Conservation (phyloP, 1,140 invertebrate species). For the Drosophila baimaii region DNA sequence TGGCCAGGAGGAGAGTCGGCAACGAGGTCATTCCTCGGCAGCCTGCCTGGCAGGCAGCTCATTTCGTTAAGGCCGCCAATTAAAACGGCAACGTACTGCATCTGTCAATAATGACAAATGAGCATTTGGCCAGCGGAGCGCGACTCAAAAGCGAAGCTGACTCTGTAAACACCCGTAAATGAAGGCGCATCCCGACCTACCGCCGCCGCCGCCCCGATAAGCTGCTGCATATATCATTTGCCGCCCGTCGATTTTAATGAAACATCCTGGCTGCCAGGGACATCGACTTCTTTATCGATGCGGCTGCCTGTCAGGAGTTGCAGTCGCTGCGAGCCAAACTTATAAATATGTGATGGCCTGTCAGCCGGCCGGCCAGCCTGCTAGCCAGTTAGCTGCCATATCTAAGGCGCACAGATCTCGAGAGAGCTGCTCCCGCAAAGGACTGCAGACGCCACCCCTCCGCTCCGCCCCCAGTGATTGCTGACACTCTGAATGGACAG, state of each 20-base stretch:
- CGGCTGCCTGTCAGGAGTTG: conserved; percentile 17
- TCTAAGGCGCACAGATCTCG: conserved; percentile 70
- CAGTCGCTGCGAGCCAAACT: conserved; percentile 34
- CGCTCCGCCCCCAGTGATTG: conserved; percentile 46
- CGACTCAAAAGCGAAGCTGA: conserved; percentile 30
- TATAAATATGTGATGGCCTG: conserved; percentile 72
- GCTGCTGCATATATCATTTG: conserved; percentile 22
- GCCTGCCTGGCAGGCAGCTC: conserved; percentile 55
- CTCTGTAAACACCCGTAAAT: conserved; percentile 42
- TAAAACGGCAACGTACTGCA: conserved; percentile 77
- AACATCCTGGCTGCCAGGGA: conserved; percentile 49
- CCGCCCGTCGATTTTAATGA: conserved; percentile 57
- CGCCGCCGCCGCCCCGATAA: conserved; percentile 1
- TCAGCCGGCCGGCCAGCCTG: conserved; percentile 14
- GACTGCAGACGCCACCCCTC: not conserved
- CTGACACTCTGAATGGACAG: conserved; percentile 78
- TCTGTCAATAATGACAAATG: conserved; percentile 83
- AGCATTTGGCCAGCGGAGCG: conserved; percentile 61
- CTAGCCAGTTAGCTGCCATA: conserved; percentile 49
- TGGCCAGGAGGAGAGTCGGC: conserved; percentile 7
- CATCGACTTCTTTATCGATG: conserved; percentile 26
- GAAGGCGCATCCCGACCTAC: not conserved
- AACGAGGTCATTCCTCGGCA: conserved; percentile 43
- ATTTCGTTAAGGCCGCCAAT: conserved; percentile 80
- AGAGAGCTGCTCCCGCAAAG: not conserved